These are phyloP conservation scores for Saccopteryx bilineata DNA, from an alignment of 2,113 vertebrate species.

Conservation along the genomic window DNA sequence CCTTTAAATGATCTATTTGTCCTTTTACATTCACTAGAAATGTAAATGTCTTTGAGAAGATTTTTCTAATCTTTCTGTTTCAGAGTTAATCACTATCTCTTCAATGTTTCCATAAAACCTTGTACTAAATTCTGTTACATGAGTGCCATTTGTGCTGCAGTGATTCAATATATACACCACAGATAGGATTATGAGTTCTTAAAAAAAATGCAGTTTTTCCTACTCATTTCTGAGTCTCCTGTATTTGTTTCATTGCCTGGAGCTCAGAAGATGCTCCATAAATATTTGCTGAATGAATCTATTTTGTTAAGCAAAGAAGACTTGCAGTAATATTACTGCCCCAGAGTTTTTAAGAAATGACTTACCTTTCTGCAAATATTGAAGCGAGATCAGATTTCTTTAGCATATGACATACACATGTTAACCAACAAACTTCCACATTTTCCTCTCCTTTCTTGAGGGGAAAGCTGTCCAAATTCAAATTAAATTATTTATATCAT, in stretches of 20 bases:
- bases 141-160: neutral
- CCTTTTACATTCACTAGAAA: neutral
- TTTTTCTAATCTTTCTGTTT: neutral
- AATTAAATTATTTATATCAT: neutral
- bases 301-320: conserved; percentile 58
- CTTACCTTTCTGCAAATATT: conserved; percentile 16
- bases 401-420: neutral
- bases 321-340: conserved; percentile 12
- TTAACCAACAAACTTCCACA: neutral
- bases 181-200: conserved; percentile 11
- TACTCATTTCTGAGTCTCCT: neutral
- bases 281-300: conserved; percentile 62
- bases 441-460: neutral
- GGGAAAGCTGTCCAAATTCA: neutral
- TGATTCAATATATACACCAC: conserved; percentile 4
- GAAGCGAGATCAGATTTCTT: conserved; percentile 31
- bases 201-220: neutral
- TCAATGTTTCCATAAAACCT: neutral
- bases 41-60: neutral
- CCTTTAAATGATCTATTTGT: neutral
- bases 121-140: neutral
- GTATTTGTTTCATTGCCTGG: conserved; percentile 4
- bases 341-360: conserved; percentile 49
- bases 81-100: neutral
- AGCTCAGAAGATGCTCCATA: conserved; percentile 33